A percentile compares a stretch with the other conserved stretches of the same genome.
Evolutionary conservation across 1,140 invertebrate species (phyloP).

Genomic region (Scaptomyza montana): DNA sequence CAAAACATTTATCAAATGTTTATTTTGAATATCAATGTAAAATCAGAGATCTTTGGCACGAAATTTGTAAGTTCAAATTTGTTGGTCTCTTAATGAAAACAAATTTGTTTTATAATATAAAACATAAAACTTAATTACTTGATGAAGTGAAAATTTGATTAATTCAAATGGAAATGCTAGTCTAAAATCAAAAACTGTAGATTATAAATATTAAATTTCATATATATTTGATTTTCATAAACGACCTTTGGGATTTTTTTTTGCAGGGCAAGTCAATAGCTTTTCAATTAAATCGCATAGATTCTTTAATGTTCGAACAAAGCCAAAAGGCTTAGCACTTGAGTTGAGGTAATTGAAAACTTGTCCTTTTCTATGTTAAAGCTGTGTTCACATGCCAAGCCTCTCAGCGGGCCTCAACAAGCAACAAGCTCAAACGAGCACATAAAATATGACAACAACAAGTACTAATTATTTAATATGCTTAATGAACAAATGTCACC

Average conservation of each 20-base stretch:
- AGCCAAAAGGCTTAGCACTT: conserved; percentile 49
- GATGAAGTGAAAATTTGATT: no score
- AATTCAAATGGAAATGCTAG: no score
- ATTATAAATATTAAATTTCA: no score
- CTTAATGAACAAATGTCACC: conserved; percentile 78
- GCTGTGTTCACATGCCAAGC: conserved; percentile 44
- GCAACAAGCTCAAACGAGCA: conserved; percentile 59
- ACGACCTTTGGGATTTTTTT: neutral
- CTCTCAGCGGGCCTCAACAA: conserved; percentile 51
- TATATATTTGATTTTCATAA: no score
- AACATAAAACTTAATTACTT: no score
- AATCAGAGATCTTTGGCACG: neutral
- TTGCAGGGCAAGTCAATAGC: conserved; percentile 36
- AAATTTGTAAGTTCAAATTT: neutral
- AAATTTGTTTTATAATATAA: no score
- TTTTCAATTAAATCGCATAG: conserved; percentile 61
- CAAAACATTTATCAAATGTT: neutral
- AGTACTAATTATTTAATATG: conserved; percentile 79
- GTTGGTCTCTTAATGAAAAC: no score
- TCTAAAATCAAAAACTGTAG: no score
- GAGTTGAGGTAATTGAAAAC: conserved; percentile 47
- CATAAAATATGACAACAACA: conserved; percentile 77
- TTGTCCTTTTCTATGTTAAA: conserved; percentile 54
- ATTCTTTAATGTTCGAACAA: conserved; percentile 15
- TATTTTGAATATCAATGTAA: neutral